phyloP scores from a whole-genome alignment of 2,797 vertebrate species.

The Cyprinodon diabolis region DNA sequence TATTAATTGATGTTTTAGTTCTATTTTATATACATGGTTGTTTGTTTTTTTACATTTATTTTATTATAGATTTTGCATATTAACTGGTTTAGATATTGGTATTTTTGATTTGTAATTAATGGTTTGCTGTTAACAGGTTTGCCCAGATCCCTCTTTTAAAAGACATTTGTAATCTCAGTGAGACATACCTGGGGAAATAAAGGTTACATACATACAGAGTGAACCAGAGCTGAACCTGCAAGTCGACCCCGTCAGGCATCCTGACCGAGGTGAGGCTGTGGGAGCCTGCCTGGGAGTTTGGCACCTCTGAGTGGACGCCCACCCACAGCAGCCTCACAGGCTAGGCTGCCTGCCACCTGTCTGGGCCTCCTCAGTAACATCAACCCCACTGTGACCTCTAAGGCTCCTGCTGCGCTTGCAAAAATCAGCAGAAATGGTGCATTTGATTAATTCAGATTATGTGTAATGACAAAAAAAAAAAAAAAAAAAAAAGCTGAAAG shows the following conservation, averaged over 20 bases:
- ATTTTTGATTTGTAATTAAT: no score
- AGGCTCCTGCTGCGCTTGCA: conserved; percentile 8
- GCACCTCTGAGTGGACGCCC: conserved; percentile 74
- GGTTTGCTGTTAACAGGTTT: no score
- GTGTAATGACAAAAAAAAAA: no score
- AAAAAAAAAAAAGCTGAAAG: no score
- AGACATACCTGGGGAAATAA: no score
- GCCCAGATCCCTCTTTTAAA: no score
- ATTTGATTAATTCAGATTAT: background rate
- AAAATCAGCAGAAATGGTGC: background rate
- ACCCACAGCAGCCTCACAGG: conserved; percentile 67
- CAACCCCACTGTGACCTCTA: conserved; percentile 47
- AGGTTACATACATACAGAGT: conserved; percentile 9
- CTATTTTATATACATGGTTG: no score
- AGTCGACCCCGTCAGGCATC: conserved; percentile 46
- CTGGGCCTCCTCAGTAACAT: conserved; percentile 56
- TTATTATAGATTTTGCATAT: no score
- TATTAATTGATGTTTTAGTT: no score
- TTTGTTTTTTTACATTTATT: no score
- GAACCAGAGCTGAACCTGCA: conserved; percentile 65
- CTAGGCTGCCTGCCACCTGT: conserved; percentile 77
- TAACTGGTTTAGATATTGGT: no score
- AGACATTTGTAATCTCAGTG: no score
- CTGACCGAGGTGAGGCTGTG: conserved; percentile 68
- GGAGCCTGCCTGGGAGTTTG: conserved; percentile 70